phyloP scores from a whole-genome alignment of 2,888 invertebrate species.

The Phragmatobia fuliginosa region DNA sequence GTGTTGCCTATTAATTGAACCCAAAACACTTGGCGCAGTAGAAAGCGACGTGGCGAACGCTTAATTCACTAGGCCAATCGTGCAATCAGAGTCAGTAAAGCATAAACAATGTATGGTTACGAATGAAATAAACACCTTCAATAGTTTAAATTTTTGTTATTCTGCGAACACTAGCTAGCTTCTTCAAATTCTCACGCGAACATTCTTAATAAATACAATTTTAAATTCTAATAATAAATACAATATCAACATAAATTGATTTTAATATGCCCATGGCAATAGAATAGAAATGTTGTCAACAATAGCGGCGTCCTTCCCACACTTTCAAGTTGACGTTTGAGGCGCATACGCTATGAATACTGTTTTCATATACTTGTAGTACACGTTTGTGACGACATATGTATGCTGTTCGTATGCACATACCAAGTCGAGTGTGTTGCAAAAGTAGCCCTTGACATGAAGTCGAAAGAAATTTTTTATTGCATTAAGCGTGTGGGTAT shows the following conservation, averaged over 20 bases:
- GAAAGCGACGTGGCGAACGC: too few species aligned
- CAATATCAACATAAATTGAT: slow-evolving; percentile 32
- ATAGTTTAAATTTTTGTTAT: background rate
- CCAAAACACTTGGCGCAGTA: too few species aligned
- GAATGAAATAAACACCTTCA: background rate
- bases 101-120: background rate
- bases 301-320: slow-evolving; percentile 55
- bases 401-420: slow-evolving; percentile 1
- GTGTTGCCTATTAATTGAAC: too few species aligned
- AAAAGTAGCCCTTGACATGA: slow-evolving; percentile 6
- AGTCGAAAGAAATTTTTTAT: background rate
- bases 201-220: too few species aligned
- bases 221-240: slow-evolving; percentile 30
- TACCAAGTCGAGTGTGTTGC: slow-evolving; percentile 12
- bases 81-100: too few species aligned
- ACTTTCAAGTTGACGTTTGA: slow-evolving; percentile 57
- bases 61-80: too few species aligned
- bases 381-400: slow-evolving; percentile 13
- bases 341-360: slow-evolving; percentile 49
- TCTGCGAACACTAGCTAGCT: background rate
- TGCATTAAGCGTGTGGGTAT: background rate
- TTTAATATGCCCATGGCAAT: slow-evolving; percentile 36
- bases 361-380: slow-evolving; percentile 13
- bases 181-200: slow-evolving; percentile 11
- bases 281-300: slow-evolving; percentile 46